phyloP scores from a whole-genome alignment of 2,113 vertebrate genomes.

The Sylvietta virens region DNA sequence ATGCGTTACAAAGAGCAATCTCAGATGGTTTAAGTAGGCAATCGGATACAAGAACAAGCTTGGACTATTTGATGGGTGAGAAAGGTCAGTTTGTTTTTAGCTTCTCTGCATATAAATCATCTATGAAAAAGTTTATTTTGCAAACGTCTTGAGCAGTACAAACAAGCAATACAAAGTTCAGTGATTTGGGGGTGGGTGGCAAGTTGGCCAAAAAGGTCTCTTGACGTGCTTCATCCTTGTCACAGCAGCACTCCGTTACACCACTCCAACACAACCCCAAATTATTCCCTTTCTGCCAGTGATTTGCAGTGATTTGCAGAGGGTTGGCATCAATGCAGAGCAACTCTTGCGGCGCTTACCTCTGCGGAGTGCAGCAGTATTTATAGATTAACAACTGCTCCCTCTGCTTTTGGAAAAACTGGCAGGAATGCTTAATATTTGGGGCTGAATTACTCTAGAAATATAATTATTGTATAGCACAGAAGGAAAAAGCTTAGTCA shows the following conservation, averaged over 20 bases:
- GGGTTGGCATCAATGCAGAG: not conserved
- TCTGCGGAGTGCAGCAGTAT: not conserved
- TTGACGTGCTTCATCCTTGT: not conserved
- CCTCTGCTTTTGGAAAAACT: not conserved
- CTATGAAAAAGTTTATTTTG: conserved; percentile 41
- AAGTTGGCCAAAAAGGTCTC: not conserved
- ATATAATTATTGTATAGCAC: not conserved
- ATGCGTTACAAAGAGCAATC: conserved; percentile 21
- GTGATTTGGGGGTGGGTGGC: not conserved
- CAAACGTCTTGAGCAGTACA: conserved; percentile 1
- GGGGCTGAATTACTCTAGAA: not conserved
- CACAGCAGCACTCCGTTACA: not conserved
- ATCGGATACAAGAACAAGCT: not conserved
- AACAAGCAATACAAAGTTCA: conserved; percentile 53
- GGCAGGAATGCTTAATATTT: not conserved
- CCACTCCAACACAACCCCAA: not conserved
- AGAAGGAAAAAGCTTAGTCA: not conserved
- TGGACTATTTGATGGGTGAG: conserved; percentile 49
- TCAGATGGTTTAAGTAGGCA: conserved; percentile 14
- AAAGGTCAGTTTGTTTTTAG: conserved; percentile 58
- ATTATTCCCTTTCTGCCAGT: not conserved
- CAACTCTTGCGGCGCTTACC: not conserved
- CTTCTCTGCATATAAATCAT: conserved; percentile 46
- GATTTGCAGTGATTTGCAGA: not conserved
- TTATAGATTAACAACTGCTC: not conserved